Conservation (phyloP, 2,113 vertebrate species). For the Junco hyemalis region DNA sequence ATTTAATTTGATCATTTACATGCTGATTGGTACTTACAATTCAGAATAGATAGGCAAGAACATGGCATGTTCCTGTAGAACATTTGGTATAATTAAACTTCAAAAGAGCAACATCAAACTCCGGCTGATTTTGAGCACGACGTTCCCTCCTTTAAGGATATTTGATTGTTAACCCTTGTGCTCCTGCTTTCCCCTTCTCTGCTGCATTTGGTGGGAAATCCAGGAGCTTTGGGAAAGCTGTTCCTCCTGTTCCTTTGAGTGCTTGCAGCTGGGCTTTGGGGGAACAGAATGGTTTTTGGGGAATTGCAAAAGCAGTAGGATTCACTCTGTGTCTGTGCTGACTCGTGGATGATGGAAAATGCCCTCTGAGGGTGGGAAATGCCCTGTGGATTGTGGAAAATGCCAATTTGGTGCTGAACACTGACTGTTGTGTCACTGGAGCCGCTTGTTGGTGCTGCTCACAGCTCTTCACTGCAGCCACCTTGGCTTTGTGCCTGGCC, state of each 20-base stretch:
- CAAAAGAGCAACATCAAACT: slow-evolving; percentile 55
- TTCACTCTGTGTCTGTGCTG: neutral
- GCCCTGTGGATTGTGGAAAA: neutral
- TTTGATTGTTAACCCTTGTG: slow-evolving; percentile 44
- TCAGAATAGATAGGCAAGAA: slow-evolving; percentile 54
- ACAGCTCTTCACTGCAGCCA: neutral
- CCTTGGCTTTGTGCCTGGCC: neutral
- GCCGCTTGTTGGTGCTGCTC: neutral
- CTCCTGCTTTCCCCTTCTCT: neutral
- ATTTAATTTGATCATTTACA: slow-evolving; percentile 66
- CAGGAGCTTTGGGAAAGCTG: neutral
- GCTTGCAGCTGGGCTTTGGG: neutral
- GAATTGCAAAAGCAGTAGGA: neutral
- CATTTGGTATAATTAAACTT: slow-evolving; percentile 66
- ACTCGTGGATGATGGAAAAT: neutral
- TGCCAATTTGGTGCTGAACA: neutral
- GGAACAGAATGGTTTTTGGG: neutral
- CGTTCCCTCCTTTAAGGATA: neutral
- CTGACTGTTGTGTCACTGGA: neutral
- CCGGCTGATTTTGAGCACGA: neutral
- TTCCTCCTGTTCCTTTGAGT: neutral
- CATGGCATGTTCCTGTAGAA: slow-evolving; percentile 53
- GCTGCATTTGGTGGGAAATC: neutral
- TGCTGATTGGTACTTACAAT: slow-evolving; percentile 63
- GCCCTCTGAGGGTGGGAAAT: neutral